Percentiles rank a stretch among this genome's conserved stretches.
Evolutionary conservation across 1,140 invertebrate species (phyloP).

Genomic region (Lepidostoma basale): DNA sequence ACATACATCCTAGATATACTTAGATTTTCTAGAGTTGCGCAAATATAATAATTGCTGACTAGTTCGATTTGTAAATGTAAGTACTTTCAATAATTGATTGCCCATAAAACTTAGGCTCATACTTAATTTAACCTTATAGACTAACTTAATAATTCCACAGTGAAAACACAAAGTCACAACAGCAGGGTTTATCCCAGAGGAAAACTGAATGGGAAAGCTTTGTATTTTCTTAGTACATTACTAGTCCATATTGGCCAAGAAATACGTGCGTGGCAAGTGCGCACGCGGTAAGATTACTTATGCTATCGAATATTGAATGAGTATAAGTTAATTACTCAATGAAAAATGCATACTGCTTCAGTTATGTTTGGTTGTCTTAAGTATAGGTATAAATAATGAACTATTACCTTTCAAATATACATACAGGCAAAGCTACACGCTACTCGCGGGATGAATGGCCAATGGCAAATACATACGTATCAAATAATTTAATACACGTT

Average conservation of each 20-base stretch:
- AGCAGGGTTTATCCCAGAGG: constrained; percentile 31
- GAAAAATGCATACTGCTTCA: constrained; percentile 11
- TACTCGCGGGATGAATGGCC: constrained; percentile 42
- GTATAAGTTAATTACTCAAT: background rate
- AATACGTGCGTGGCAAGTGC: constrained; percentile 1
- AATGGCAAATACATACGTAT: constrained; percentile 44
- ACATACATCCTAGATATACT: constrained; percentile 46
- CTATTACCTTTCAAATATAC: constrained; percentile 29
- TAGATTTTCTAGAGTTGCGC: constrained; percentile 55
- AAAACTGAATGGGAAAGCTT: constrained; percentile 34
- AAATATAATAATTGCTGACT: constrained; percentile 61
- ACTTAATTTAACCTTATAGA: constrained; percentile 40
- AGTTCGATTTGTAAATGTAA: constrained; percentile 60
- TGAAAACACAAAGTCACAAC: constrained; percentile 41
- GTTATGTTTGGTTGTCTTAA: constrained; percentile 24
- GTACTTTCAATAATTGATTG: constrained; percentile 62
- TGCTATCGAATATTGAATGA: background rate
- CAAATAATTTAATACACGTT: constrained; percentile 44
- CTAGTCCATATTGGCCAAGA: constrained; percentile 23
- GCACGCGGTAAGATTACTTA: background rate
- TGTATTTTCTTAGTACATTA: constrained; percentile 25
- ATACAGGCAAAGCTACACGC: constrained; percentile 42
- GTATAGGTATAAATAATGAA: constrained; percentile 13
- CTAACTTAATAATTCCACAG: constrained; percentile 40
- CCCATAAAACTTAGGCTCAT: constrained; percentile 40